phyloP scores from a whole-genome alignment of 2,113 vertebrate species.

The Nothobranchius kuhntae region DNA sequence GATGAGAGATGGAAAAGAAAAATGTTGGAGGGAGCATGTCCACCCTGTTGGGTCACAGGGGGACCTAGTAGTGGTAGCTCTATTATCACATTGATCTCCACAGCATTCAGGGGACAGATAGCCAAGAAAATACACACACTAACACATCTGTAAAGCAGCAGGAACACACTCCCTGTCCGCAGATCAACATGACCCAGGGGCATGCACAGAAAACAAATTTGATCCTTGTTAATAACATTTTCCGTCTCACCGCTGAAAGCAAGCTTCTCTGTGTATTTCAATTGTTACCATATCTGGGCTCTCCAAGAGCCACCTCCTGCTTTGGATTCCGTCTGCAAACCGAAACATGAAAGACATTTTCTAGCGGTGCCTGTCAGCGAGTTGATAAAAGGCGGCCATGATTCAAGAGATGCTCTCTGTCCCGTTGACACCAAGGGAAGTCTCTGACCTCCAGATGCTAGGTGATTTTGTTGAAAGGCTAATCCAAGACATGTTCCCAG shows the following conservation, averaged over 20 bases:
- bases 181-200: constrained; percentile 6
- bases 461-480: constrained; percentile 64
- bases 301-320: constrained; percentile 47
- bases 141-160: constrained; percentile 5
- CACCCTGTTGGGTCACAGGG: constrained; percentile 54
- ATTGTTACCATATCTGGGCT: constrained; percentile 67
- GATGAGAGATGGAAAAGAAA: constrained; percentile 32
- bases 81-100: constrained; percentile 68
- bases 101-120: constrained; percentile 49
- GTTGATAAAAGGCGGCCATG: constrained; percentile 63
- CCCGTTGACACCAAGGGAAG: constrained; percentile 51
- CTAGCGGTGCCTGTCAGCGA: constrained; percentile 62
- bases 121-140: constrained; percentile 27
- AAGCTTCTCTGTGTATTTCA: constrained; percentile 54
- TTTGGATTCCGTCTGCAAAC: constrained; percentile 53
- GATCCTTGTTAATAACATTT: constrained; percentile 9
- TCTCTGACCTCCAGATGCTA: constrained; percentile 71
- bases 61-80: constrained; percentile 66
- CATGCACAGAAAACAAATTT: not conserved
- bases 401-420: constrained; percentile 64
- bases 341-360: constrained; percentile 75
- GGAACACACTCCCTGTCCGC: constrained; percentile 23
- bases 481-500: constrained; percentile 63
- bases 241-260: constrained; percentile 12
- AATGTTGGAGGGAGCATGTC: constrained; percentile 50